Base-by-base conservation (phyloP, 2,888 invertebrate genomes). In the Alloscopus bannaensis region DNA sequence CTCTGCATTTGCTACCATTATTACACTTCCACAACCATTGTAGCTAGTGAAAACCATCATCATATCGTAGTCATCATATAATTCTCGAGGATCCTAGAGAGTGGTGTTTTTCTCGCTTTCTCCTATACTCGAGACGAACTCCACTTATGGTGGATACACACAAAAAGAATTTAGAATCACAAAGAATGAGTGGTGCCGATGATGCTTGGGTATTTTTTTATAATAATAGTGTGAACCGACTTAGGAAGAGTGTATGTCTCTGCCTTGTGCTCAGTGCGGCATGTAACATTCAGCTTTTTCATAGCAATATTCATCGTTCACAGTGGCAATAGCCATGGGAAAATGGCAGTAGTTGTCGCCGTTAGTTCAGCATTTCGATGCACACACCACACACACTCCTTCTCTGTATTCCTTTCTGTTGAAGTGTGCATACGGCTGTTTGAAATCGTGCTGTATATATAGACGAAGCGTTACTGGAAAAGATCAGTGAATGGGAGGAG, bases 1-100 rank as follows among this genome's bases (percentile, higher is more conserved):
- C 71, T 78, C 78, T 36, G 70, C 71, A 78, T 70, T 78, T 78
- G 78, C 65, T 78, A 59, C 78, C 78, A 78, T 71, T 76, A 76
- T 76, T 75, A 80, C 73, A 73, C 80, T 73, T 80, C 80, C 72
- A 80, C 80, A 72, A 80, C 68, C 80, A 80, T 73, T 69, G 72
- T 72, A 71, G 71, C 79, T 59, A 72, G 72, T 72, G 72, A 72
- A 72, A 79, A 79, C 79, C 72, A 72, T 72, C 79, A 79, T 72
- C 71, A 72, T 79, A 72, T 79, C 72, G 65, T 78, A 78, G 70
- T 70, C 70, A 78, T 78, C 71, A 57, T 78, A 78, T 78, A 78
- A 71, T 78, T 78, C 78, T 65, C n/a, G n/a, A 77, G 68, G 68
- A 68, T 68, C 64, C 77, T 68, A 55, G 57, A 24, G n/a, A 59